These are phyloP conservation scores for Pseudopodoces humilis DNA, from an alignment of 2,113 vertebrate species.

Conservation along the genomic window DNA sequence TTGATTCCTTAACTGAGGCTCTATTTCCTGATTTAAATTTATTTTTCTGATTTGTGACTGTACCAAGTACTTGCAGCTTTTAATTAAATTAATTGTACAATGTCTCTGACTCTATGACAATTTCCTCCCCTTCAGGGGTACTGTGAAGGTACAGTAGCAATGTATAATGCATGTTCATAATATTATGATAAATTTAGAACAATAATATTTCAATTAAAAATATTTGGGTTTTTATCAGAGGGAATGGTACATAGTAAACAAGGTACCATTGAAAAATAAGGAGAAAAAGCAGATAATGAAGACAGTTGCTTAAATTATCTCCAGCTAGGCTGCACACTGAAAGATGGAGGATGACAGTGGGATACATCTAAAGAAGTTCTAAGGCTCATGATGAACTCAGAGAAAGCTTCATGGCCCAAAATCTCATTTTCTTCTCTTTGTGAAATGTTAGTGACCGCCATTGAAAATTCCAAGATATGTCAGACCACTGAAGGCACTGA, in stretches of 20 bases:
- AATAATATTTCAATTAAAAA: not conserved
- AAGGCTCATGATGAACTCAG: not conserved
- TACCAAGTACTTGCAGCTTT: not conserved
- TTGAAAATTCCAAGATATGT: not conserved
- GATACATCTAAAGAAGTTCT: not conserved
- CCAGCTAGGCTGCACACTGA: not conserved
- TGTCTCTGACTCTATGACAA: not conserved
- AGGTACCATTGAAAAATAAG: not conserved
- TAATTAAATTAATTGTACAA: not conserved
- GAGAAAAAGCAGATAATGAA: not conserved
- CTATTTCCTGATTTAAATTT: not conserved
- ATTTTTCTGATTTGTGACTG: not conserved
- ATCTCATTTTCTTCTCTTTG: not conserved
- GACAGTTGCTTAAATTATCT: not conserved
- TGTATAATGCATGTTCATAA: not conserved
- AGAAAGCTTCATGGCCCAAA: not conserved
- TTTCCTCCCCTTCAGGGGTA: not conserved
- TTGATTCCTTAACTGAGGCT: not conserved
- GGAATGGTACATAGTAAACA: not conserved
- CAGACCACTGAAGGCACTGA: not conserved
- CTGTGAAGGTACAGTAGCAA: not conserved
- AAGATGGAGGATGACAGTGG: not conserved
- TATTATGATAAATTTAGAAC: not conserved
- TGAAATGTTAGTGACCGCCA: not conserved
- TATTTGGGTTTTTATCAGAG: not conserved